A percentile compares a stretch with the other conserved stretches of the same genome.
phyloP scores from a whole-genome alignment of 2,888 invertebrate genomes.

The Agrotis ipsilon region DNA sequence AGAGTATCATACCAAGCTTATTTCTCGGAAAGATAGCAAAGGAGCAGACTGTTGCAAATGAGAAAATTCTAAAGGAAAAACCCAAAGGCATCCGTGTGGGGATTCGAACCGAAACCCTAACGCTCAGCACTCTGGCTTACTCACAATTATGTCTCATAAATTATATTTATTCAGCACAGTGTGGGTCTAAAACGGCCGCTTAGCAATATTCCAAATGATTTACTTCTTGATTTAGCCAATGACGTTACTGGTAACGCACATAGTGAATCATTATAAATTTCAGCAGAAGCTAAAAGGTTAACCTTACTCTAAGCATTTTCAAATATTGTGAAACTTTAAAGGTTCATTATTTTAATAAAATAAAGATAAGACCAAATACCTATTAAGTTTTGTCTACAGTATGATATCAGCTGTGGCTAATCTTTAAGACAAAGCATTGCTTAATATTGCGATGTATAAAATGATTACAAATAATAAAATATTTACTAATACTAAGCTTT shows the following conservation, averaged over 20 bases:
- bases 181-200: too few species aligned
- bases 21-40: too few species aligned
- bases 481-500: constrained; percentile 25
- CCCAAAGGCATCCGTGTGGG: neutral
- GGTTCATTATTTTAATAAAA: constrained; percentile 11
- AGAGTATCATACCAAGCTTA: too few species aligned
- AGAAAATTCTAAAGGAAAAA: neutral
- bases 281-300: neutral
- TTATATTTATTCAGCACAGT: too few species aligned
- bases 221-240: too few species aligned
- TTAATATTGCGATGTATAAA: constrained; percentile 16
- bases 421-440: constrained; percentile 33
- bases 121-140: neutral
- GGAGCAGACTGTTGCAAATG: neutral
- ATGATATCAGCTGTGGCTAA: constrained; percentile 10
- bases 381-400: constrained; percentile 11
- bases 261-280: too few species aligned
- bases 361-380: neutral
- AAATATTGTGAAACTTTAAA: constrained; percentile 12
- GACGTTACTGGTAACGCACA: too few species aligned
- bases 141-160: neutral
- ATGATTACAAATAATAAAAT: constrained; percentile 35
- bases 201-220: too few species aligned
- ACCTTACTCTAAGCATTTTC: neutral
- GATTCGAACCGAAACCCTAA: neutral